Evolutionary conservation across 1,140 invertebrate species (phyloP).

Genomic region (Drosophila busckii): DNA sequence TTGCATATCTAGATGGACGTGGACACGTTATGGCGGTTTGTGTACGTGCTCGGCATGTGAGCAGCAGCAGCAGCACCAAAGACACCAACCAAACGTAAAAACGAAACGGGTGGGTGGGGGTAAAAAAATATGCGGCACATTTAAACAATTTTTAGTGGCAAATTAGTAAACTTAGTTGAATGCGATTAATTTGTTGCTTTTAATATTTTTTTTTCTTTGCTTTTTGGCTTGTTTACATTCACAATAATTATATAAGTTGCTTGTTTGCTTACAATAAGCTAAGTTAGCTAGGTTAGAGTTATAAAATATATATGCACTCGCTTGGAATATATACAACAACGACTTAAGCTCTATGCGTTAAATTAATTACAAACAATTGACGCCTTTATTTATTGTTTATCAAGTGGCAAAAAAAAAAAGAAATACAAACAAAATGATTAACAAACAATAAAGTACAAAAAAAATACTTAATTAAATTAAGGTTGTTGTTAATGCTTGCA

Average conservation of each 20-base stretch:
- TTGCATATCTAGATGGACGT: too few species aligned
- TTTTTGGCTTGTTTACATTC: slow-evolving; percentile 74
- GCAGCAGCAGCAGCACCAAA: neutral
- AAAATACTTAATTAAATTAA: too few species aligned
- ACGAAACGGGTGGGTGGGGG: neutral
- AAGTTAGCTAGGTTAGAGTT: too few species aligned
- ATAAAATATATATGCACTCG: slow-evolving; percentile 14
- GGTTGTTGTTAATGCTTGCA: too few species aligned
- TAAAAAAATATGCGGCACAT: neutral
- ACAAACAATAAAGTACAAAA: too few species aligned
- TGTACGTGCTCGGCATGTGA: slow-evolving; percentile 32
- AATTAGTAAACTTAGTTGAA: slow-evolving; percentile 30
- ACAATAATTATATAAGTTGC: slow-evolving; percentile 54
- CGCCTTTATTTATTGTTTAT: slow-evolving; percentile 30
- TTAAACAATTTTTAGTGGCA: slow-evolving; percentile 8
- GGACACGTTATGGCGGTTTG: slow-evolving; percentile 10
- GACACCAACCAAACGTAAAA: slow-evolving; percentile 12
- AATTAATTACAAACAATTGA: slow-evolving; percentile 50
- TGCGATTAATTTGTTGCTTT: neutral
- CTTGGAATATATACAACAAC: slow-evolving; percentile 10
- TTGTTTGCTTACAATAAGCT: too few species aligned
- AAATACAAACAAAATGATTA: slow-evolving; percentile 34
- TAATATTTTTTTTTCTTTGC: slow-evolving; percentile 42
- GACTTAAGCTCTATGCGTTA: slow-evolving; percentile 15
- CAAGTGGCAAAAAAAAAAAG: slow-evolving; percentile 44